phyloP scores from a whole-genome alignment of 2,888 invertebrate genomes.

The Drosophila pegasa region DNA sequence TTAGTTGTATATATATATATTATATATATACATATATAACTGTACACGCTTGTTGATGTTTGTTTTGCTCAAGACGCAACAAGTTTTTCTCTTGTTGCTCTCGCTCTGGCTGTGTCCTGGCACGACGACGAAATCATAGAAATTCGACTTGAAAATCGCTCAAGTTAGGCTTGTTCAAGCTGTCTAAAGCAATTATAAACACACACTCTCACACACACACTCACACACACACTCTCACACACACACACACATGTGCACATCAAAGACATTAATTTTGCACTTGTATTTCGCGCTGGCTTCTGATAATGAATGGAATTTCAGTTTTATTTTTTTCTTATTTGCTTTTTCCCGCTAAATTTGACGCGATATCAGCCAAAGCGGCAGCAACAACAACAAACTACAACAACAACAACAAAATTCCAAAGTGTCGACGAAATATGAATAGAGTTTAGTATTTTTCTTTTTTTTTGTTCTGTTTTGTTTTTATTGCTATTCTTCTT shows the following conservation, averaged over 20 bases:
- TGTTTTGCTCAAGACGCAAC: slow-evolving; percentile 40
- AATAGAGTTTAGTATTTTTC: slow-evolving; percentile 37
- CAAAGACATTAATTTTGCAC: slow-evolving; percentile 1
- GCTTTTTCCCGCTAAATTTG: slow-evolving; percentile 57
- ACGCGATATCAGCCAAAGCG: slow-evolving; percentile 42
- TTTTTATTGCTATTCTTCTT: slow-evolving; percentile 3
- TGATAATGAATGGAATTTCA: slow-evolving; percentile 58
- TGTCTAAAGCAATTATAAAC: slow-evolving; percentile 2
- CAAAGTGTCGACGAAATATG: slow-evolving; percentile 47
- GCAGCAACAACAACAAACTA: slow-evolving; percentile 17
- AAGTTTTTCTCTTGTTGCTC: slow-evolving; percentile 28
- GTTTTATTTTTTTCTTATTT: slow-evolving; percentile 32
- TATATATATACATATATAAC: slow-evolving; percentile 4
- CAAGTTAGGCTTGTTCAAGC: slow-evolving; percentile 22
- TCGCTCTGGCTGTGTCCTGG: slow-evolving; percentile 18
- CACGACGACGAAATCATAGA: slow-evolving; percentile 10
- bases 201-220: neutral
- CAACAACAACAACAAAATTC: slow-evolving; percentile 15
- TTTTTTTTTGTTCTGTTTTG: slow-evolving; percentile 7
- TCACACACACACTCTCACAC: neutral
- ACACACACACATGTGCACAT: neutral
- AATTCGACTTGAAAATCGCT: slow-evolving; percentile 12
- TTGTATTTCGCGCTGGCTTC: slow-evolving; percentile 20
- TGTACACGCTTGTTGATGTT: neutral
- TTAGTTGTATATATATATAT: neutral